A percentile compares a stretch with the other conserved stretches of the same genome.
These are phyloP conservation scores for Xylophagus ater DNA, from an alignment of 2,888 invertebrate species.

Conservation along the genomic window DNA sequence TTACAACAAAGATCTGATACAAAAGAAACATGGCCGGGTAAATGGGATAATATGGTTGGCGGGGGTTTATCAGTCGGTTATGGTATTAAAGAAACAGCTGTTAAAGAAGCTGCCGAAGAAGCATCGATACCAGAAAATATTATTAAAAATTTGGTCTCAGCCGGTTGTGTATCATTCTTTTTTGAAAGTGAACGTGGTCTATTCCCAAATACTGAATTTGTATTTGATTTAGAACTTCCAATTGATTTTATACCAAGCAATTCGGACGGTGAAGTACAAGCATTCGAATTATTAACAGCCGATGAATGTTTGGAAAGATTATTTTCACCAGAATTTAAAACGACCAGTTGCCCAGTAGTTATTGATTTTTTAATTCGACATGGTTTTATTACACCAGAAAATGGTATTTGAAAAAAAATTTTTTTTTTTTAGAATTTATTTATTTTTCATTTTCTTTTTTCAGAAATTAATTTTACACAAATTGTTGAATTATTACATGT, in stretches of 20 bases:
- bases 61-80: constrained; percentile 85
- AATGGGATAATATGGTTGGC: constrained; percentile 93
- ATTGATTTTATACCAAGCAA: constrained; percentile 83
- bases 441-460: constrained; percentile 31
- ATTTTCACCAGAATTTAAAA: constrained; percentile 77
- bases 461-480: constrained; percentile 74
- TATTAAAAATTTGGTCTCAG: constrained; percentile 45
- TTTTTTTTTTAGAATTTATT: constrained; percentile 1
- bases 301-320: constrained; percentile 73
- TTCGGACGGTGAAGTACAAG: constrained; percentile 88
- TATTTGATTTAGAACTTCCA: constrained; percentile 86
- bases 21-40: constrained; percentile 91
- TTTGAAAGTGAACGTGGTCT: constrained; percentile 88
- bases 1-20: constrained; percentile 80
- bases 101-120: constrained; percentile 90
- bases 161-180: constrained; percentile 49
- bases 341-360: constrained; percentile 83
- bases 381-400: constrained; percentile 79
- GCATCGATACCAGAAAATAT: constrained; percentile 77
- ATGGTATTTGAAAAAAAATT: constrained; percentile 46
- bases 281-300: constrained; percentile 75
- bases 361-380: constrained; percentile 88
- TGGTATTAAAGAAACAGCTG: constrained; percentile 78
- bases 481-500: constrained; percentile 79
- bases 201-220: constrained; percentile 89